Conservation (phyloP, 2,113 vertebrate genomes). For the Brachirus orientalis region DNA sequence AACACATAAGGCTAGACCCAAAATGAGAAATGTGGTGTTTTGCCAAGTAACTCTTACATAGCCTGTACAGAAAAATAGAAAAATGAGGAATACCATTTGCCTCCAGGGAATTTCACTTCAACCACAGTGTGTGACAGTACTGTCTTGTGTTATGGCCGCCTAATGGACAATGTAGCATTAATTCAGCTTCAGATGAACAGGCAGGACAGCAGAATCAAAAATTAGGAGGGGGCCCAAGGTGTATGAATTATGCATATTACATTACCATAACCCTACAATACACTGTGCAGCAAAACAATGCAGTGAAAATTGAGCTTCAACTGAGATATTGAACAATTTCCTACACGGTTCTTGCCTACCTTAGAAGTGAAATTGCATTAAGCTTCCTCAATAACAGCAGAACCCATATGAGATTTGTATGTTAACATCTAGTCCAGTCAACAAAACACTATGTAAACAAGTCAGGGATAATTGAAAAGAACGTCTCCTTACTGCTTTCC, state of each 20-base stretch:
- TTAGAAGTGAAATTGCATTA: constrained; percentile 94
- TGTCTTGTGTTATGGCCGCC: constrained; percentile 80
- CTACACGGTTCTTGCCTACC: constrained; percentile 92
- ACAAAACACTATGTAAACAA: constrained; percentile 92
- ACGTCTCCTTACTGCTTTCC: constrained; percentile 88
- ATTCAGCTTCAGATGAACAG: constrained; percentile 90
- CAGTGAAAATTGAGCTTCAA: constrained; percentile 88
- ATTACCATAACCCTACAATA: constrained; percentile 85
- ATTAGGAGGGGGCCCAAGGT: constrained; percentile 80
- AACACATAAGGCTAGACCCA: constrained; percentile 33
- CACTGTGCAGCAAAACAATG: constrained; percentile 82
- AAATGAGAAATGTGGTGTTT: constrained; percentile 68
- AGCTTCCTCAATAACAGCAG: constrained; percentile 85
- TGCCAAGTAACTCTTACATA: constrained; percentile 65
- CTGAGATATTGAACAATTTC: constrained; percentile 94
- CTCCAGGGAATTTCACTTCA: constrained; percentile 77
- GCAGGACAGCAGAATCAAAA: constrained; percentile 86
- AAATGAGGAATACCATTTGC: constrained; percentile 62
- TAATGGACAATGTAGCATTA: constrained; percentile 87
- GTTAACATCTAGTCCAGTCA: constrained; percentile 78
- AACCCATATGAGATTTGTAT: constrained; percentile 85
- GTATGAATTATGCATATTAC: constrained; percentile 94
- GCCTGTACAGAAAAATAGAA: constrained; percentile 57
- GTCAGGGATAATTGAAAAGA: constrained; percentile 93
- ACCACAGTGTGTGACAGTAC: constrained; percentile 79